Conservation (phyloP, 2,113 vertebrate species). For the Aythya baeri region DNA sequence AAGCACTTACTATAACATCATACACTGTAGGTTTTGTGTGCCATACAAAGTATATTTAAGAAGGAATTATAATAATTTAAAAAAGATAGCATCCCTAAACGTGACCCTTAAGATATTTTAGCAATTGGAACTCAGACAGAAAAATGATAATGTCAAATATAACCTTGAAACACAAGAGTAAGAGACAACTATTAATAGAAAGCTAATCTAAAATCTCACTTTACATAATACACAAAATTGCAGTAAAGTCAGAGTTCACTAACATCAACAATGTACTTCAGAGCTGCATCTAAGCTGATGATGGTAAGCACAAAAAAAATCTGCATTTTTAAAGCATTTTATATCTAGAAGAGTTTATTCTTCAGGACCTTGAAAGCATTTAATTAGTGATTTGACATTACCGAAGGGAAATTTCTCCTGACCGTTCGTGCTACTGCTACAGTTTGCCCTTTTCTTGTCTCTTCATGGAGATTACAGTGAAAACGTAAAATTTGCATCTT, state of each 20-base stretch:
- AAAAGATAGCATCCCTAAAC: neutral
- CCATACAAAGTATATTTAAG: neutral
- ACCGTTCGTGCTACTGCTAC: neutral
- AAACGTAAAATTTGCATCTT: neutral
- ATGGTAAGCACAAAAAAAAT: neutral
- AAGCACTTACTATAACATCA: neutral
- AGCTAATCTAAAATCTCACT: neutral
- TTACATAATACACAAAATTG: neutral
- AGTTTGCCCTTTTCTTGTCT: neutral
- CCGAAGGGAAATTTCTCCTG: neutral
- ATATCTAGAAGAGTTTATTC: neutral
- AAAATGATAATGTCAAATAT: conserved; percentile 10
- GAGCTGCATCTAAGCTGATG: neutral
- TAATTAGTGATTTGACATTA: neutral
- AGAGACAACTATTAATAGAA: conserved; percentile 2
- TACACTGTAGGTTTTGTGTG: neutral
- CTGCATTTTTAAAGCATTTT: neutral
- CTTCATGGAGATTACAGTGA: neutral
- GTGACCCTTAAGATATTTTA: neutral
- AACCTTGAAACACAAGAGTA: neutral
- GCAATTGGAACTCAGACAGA: neutral
- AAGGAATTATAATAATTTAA: neutral
- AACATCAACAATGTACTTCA: neutral
- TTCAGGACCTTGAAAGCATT: neutral
- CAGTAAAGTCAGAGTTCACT: neutral